These are phyloP conservation scores for Psilanteris sp. DNA, from an alignment of 1,140 invertebrate genomes.

Conservation along the genomic window DNA sequence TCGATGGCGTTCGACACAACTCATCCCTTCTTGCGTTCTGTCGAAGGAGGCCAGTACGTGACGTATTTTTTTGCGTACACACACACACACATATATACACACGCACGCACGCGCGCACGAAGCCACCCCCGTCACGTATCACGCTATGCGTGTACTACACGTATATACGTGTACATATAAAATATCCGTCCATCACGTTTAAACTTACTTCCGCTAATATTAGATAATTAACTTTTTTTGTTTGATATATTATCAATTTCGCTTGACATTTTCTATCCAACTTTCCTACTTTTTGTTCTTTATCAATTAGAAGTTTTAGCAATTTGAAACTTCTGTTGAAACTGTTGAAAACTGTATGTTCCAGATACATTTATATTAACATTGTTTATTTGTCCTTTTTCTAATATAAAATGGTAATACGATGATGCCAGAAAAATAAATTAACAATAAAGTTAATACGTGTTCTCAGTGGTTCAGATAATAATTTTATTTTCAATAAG, in stretches of 20 bases:
- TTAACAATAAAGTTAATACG: too few relatives aligned
- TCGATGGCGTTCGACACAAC: slow-evolving; percentile 26
- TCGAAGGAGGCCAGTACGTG: slow-evolving; percentile 43
- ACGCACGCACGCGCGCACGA: slow-evolving; percentile 2
- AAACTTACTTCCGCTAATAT: slow-evolving; percentile 5
- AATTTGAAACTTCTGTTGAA: too few relatives aligned
- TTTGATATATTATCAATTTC: slow-evolving; percentile 5
- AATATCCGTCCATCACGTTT: slow-evolving; percentile 20
- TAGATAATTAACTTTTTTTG: slow-evolving; percentile 19
- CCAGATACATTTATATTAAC: too few relatives aligned
- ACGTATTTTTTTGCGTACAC: slow-evolving; percentile 34
- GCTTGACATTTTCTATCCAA: background rate
- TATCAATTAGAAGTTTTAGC: too few relatives aligned
- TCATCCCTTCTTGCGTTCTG: slow-evolving; percentile 21
- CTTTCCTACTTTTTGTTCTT: too few relatives aligned
- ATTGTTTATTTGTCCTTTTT: too few relatives aligned
- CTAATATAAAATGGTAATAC: too few relatives aligned
- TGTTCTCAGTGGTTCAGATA: too few relatives aligned
- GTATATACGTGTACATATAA: slow-evolving; percentile 3
- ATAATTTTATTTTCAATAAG: too few relatives aligned
- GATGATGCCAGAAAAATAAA: too few relatives aligned
- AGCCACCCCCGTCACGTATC: slow-evolving; percentile 6
- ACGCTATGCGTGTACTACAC: slow-evolving; percentile 12
- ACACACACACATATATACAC: slow-evolving; percentile 28
- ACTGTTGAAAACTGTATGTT: too few relatives aligned